Conservation (phyloP, 2,113 vertebrate species). For the Trichechus manatus region DNA sequence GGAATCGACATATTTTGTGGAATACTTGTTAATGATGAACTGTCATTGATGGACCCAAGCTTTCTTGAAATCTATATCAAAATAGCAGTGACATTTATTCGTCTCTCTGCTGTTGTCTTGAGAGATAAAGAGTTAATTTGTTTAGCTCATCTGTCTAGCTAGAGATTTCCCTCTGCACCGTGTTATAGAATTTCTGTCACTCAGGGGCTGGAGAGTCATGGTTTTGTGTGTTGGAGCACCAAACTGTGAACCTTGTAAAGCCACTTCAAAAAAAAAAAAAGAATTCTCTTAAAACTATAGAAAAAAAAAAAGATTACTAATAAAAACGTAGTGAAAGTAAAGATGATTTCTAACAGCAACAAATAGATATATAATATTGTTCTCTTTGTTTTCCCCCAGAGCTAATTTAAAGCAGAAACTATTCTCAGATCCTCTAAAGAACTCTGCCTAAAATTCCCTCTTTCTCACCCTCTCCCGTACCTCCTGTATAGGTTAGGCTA, state of each 20-base stretch:
- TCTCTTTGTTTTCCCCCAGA: background rate
- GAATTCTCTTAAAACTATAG: background rate
- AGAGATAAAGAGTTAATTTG: background rate
- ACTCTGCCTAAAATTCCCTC: background rate
- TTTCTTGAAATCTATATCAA: background rate
- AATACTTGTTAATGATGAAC: too few species aligned
- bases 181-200: background rate
- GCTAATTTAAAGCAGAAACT: slow-evolving; percentile 33
- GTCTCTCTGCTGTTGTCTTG: background rate
- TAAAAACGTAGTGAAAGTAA: slow-evolving; percentile 41
- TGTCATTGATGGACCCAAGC: background rate
- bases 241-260: slow-evolving; percentile 32
- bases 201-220: background rate
- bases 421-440: slow-evolving; percentile 3
- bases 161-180: background rate
- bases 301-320: background rate
- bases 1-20: too few species aligned
- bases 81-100: background rate
- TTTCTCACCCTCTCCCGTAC: background rate
- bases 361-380: slow-evolving; percentile 5
- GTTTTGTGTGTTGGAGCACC: background rate
- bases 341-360: slow-evolving; percentile 37
- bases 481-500: background rate
- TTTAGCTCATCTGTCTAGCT: background rate
- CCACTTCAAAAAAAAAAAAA: background rate